Evolutionary conservation across 2,113 vertebrate genomes (phyloP), one percentile per base, ranked within the genome.

Genomic region (Nothocercus julius): DNA sequence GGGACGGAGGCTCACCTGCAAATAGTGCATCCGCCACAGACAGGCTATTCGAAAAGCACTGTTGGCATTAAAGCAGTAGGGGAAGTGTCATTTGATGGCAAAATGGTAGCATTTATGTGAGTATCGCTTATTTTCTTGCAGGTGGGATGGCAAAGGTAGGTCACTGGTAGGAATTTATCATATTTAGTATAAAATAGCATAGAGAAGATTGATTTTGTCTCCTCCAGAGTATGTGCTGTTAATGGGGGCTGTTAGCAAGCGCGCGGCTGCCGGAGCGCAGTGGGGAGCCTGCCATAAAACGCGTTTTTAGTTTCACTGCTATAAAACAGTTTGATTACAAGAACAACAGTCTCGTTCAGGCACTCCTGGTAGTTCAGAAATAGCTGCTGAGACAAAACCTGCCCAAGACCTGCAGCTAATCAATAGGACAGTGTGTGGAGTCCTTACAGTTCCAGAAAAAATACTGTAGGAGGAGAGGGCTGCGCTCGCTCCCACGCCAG

Each of bases 361-460:
- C 3, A 0, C 69, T 84, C 24, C 2, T 15, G 49, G 9, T n/a
- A 2, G 10, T 1, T 68, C 22, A 58, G 63, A 51, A 85, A 30
- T 25, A 62, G 89, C 72, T 4, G 16, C 17, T 7, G 67, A 59
- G 40, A 7, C 19, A 21, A 47, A 53, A 9, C 1, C 7, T 2
- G 3, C 18, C 58, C 4, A 3, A 30, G 20, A 14, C 17, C 53
- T 30, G 63, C 58, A 72, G 64, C 69, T 73, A 21, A 9, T 70
- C 14, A 19, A 0, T 4, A 30, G 83, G 36, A 44, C 56, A 54
- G 54, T 2, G 13, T 9, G 44, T 3, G 45, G 66, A 28, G 79
- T 51, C 53, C 4, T 76, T 20, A 14, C 2, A 8, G 7, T 61
- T 94, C 91, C 94, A 92, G 85, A 70, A 80, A 22, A 34, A 74